Base-by-base conservation (phyloP, 2,797 vertebrate genomes). In the Argyrosomus regius region DNA sequence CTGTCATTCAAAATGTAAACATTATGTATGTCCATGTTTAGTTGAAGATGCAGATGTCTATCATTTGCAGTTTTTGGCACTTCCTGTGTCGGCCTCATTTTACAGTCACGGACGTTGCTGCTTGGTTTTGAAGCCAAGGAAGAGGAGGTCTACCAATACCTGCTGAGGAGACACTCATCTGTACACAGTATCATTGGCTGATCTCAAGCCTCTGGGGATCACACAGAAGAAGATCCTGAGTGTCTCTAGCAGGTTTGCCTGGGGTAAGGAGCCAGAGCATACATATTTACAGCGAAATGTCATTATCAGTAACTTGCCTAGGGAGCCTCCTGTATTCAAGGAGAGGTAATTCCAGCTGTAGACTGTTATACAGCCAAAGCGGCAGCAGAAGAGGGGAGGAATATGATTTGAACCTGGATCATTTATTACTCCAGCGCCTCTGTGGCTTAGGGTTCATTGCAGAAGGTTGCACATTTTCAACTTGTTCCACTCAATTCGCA, bases 351-450 rank as follows among this genome's bases (percentile, higher is more conserved):
- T 88, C 80, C 56, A 73, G 49, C 58, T 82, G 70, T 60, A 50
- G 31, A 49, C 68, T 61, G 31, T 14, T 70, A 62, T 60, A 78
- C 78, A 84, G 75, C 69, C 3, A 16, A 57, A 39, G 22, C 10
- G 77, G 45, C 10, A 77, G 79, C 35, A 35, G 84, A 83, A 89
- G 48, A 56, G 26, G 31, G 28, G 35, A 82, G 57, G 63, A 68
- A 68, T 89, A 82, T 83, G 84, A 90, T 89, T 90, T 85, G 81
- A 89, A 86, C 83, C 88, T 75, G 84, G 91, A 90, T 93, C 87
- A 89, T 93, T 93, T 91, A 92, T 93, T 91, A 93, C 91, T 86
- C 63, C 52, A 80, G 80, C 43, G 85, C 84, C 88, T 89, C 64
- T 65, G 81, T 70, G 80, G 83, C 77, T 85, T 67, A 75, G 82